phyloP scores from a whole-genome alignment of 2,888 invertebrate species.

The Phrixothrix hirtus region DNA sequence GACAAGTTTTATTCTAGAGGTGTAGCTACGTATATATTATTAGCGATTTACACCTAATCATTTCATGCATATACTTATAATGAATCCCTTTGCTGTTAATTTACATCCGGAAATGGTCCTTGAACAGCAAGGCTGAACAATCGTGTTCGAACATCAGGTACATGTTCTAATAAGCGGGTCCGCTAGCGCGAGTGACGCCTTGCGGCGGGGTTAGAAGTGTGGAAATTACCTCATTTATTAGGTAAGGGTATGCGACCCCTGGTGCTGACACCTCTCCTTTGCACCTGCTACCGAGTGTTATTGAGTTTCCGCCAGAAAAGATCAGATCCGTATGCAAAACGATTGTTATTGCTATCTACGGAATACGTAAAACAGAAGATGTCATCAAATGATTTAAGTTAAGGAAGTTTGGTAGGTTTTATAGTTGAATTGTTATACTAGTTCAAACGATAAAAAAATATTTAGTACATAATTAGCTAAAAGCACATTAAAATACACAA shows the following conservation, averaged over 20 bases:
- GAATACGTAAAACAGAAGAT: too few species aligned
- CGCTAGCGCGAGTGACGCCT: constrained; percentile 52
- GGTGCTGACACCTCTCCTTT: constrained; percentile 60
- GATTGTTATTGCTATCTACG: too few species aligned
- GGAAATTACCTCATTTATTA: constrained; percentile 61
- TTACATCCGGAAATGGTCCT: constrained; percentile 45
- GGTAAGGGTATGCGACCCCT: constrained; percentile 59
- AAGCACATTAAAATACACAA: background rate
- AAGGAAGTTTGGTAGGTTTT: too few species aligned
- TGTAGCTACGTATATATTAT: too few species aligned
- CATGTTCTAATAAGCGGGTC: constrained; percentile 54
- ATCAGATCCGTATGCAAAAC: constrained; percentile 30
- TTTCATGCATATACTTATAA: constrained; percentile 21
- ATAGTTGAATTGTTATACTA: too few species aligned
- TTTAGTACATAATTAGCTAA: too few species aligned
- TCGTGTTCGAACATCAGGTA: constrained; percentile 55
- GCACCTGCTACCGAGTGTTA: constrained; percentile 59
- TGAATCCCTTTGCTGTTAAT: constrained; percentile 36
- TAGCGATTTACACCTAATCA: constrained; percentile 1
- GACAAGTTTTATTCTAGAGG: too few species aligned
- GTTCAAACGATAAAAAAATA: too few species aligned
- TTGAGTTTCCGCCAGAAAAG: constrained; percentile 50
- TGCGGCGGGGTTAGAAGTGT: constrained; percentile 57
- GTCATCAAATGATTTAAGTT: too few species aligned
- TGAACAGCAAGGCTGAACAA: constrained; percentile 42